These are phyloP conservation scores for Pristionchus fissidentatus DNA, from an alignment of 2,888 invertebrate genomes.

Conservation along the genomic window DNA sequence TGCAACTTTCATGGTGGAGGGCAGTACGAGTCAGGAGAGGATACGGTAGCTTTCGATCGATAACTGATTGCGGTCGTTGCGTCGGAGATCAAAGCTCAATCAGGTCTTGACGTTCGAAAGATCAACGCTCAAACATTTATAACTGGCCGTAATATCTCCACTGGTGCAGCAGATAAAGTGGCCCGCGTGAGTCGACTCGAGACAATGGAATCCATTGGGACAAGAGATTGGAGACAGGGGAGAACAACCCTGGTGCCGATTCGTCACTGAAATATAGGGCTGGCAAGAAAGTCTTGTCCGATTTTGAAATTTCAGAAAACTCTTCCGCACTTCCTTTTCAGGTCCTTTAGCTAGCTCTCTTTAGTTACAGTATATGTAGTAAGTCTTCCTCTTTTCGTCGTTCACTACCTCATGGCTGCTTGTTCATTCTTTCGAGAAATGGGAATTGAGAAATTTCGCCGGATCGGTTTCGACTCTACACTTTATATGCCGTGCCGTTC, in stretches of 20 bases:
- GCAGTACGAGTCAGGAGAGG: constrained; percentile 68
- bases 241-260: constrained; percentile 60
- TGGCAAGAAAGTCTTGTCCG: not conserved
- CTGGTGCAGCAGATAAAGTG: constrained; percentile 69
- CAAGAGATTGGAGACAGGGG: constrained; percentile 59
- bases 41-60: not conserved
- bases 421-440: not conserved
- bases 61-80: not conserved
- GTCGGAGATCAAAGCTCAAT: constrained; percentile 27
- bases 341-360: too few species aligned
- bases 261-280: constrained; percentile 47
- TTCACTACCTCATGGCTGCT: too few species aligned
- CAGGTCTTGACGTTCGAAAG: not conserved
- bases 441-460: too few species aligned
- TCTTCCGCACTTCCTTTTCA: too few species aligned
- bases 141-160: constrained; percentile 64
- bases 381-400: too few species aligned
- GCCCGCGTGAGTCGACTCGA: constrained; percentile 61
- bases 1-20: too few species aligned
- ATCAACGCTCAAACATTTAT: constrained; percentile 53
- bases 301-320: not conserved
- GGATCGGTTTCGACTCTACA: too few species aligned
- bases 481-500: too few species aligned
- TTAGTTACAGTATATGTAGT: too few species aligned
- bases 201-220: constrained; percentile 68